Percentiles rank a stretch among this genome's conserved stretches.
These are phyloP conservation scores for Brachymystax lenok DNA, from an alignment of 2,797 vertebrate species.

Conservation along the genomic window DNA sequence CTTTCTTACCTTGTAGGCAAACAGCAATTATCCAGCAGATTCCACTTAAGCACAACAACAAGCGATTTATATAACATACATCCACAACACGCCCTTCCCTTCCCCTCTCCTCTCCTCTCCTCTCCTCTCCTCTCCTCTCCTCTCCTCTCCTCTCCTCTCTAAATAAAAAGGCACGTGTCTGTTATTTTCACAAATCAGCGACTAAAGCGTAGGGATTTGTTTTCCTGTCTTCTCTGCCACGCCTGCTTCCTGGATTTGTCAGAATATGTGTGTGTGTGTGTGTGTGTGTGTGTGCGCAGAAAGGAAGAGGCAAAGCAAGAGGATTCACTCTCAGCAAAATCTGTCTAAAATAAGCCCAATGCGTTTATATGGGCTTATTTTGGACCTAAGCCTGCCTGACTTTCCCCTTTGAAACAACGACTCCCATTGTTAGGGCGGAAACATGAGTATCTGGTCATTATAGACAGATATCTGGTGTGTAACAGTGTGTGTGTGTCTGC, in stretches of 20 bases:
- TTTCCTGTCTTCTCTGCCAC: conserved; percentile 24
- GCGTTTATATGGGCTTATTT: no score
- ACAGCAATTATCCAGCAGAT: conserved; percentile 34
- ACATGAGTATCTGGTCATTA: no score
- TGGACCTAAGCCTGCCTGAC: no score
- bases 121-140: background rate
- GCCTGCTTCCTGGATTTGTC: conserved; percentile 55
- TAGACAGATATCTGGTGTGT: background rate
- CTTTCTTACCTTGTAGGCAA: conserved; percentile 61
- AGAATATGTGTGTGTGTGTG: conserved; percentile 11
- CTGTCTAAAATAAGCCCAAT: no score
- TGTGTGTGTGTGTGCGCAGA: conserved; percentile 11
- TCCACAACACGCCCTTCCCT: conserved; percentile 15
- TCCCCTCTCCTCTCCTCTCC: background rate
- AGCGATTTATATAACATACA: conserved; percentile 26
- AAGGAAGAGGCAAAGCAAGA: no score
- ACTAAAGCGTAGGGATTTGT: conserved; percentile 30
- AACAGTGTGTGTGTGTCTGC: conserved; percentile 18
- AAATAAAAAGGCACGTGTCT: background rate
- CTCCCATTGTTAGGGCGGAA: no score
- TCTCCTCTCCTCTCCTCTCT: background rate
- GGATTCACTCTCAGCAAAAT: no score
- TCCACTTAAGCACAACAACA: conserved; percentile 28
- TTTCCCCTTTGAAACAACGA: no score
- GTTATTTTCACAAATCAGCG: conserved; percentile 22